These are phyloP conservation scores for Jaculus jaculus DNA, from an alignment of 2,113 vertebrate species.

Conservation along the genomic window DNA sequence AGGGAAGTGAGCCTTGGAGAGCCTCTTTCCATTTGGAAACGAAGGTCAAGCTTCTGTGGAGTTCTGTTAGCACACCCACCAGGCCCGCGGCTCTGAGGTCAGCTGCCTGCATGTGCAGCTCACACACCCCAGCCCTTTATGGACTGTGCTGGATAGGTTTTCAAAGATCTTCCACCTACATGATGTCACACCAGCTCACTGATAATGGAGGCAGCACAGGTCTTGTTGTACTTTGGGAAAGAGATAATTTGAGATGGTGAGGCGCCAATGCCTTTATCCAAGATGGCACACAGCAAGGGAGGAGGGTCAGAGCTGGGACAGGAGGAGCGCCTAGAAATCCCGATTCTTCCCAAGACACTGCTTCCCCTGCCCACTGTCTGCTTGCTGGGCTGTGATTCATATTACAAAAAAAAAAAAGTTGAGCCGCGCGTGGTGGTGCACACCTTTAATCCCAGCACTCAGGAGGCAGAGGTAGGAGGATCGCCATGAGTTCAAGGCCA, in stretches of 20 bases:
- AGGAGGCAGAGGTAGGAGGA: too few relatives aligned
- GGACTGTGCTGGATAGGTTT: not conserved
- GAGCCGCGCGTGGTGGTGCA: too few relatives aligned
- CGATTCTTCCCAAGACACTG: not conserved
- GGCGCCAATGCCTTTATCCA: not conserved
- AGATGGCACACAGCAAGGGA: not conserved
- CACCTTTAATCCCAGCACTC: too few relatives aligned
- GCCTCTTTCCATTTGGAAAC: not conserved
- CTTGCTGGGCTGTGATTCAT: not conserved
- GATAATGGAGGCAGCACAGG: not conserved
- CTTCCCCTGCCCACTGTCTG: not conserved
- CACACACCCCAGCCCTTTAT: not conserved
- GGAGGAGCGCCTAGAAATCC: not conserved
- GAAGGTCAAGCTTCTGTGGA: not conserved
- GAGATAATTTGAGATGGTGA: not conserved
- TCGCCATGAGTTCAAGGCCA: too few relatives aligned
- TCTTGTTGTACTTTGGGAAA: slow-evolving; percentile 26
- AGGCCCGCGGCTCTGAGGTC: not conserved
- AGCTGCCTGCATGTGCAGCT: slow-evolving; percentile 17
- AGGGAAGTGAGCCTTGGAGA: not conserved
- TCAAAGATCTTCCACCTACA: not conserved
- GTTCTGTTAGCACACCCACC: not conserved
- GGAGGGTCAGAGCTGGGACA: not conserved
- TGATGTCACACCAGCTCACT: not conserved
- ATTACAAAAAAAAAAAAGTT: not conserved